Conservation (phyloP, 2,888 invertebrate genomes). For the Ceriagrion tenellum region DNA sequence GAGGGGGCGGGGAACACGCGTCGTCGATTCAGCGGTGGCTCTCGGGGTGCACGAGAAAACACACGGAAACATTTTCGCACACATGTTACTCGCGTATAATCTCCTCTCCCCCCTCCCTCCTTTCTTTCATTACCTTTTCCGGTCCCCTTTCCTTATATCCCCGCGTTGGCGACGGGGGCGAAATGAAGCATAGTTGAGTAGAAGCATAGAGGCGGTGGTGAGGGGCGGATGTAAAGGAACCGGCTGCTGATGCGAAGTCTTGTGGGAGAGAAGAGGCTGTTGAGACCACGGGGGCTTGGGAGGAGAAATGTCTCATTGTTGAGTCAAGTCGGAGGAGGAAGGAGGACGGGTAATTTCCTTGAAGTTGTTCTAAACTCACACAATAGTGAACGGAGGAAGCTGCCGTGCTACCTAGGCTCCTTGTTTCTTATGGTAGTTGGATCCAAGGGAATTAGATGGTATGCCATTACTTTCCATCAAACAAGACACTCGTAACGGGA, state of each 20-base stretch:
- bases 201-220: neutral
- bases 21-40: conserved; percentile 1
- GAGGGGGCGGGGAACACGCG: neutral
- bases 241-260: neutral
- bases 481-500: too few relatives aligned
- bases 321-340: neutral
- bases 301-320: neutral
- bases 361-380: neutral
- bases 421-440: too few relatives aligned
- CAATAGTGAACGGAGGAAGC: neutral
- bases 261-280: too few relatives aligned
- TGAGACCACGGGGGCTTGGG: neutral
- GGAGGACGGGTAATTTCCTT: neutral
- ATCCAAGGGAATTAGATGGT: too few relatives aligned
- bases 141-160: neutral
- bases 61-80: conserved; percentile 39
- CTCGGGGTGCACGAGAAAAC: conserved; percentile 7
- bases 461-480: too few relatives aligned
- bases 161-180: neutral
- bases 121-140: neutral
- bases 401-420: too few relatives aligned
- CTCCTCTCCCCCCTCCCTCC: neutral
- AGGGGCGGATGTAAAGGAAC: neutral
- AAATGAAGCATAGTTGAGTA: neutral
- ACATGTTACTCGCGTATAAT: neutral